Evolutionary conservation across 2,113 vertebrate genomes (phyloP).

Genomic region (Eurystomus gularis): DNA sequence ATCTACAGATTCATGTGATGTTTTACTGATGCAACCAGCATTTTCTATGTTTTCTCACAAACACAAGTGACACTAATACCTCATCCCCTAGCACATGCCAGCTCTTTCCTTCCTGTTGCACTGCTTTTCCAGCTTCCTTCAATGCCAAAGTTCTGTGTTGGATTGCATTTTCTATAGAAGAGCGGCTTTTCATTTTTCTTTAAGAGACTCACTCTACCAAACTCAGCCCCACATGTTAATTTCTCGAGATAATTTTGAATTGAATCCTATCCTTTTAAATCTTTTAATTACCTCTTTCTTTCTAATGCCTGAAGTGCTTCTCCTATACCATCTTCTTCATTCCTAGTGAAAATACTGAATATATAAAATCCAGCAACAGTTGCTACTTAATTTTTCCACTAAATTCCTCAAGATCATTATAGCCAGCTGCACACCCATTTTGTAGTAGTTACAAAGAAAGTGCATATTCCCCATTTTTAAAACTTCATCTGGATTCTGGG

Average conservation of each 20-base stretch:
- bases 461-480: neutral
- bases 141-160: neutral
- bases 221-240: neutral
- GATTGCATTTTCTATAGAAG: neutral
- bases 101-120: neutral
- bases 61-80: neutral
- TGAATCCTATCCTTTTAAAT: constrained; percentile 5
- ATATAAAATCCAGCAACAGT: neutral
- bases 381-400: neutral
- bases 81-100: neutral
- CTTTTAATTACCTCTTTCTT: constrained; percentile 12
- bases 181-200: neutral
- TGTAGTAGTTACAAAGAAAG: neutral
- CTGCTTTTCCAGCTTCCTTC: neutral
- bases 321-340: neutral
- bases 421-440: neutral
- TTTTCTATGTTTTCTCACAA: neutral
- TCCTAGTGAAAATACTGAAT: neutral
- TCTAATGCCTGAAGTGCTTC: neutral
- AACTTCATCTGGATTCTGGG: neutral
- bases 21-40: neutral
- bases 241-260: neutral
- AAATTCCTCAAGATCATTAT: neutral
- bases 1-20: neutral
- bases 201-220: neutral